Conservation (phyloP, 2,888 invertebrate genomes). For the Leptinotarsa peninsularis region DNA sequence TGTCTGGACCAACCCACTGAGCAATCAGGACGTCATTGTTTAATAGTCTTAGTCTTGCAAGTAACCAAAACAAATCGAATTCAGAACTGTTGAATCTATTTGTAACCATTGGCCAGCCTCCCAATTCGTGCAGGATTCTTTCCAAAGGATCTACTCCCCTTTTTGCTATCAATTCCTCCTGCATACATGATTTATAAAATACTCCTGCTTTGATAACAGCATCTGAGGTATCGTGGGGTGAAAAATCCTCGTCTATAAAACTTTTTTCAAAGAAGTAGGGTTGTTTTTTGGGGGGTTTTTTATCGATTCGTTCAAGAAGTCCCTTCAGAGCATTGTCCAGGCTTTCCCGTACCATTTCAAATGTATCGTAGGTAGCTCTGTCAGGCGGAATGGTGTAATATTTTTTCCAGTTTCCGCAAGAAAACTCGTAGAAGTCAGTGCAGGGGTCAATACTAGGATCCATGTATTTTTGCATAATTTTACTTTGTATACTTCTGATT, state of each 20-base stretch:
- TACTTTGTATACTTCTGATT: constrained; percentile 39
- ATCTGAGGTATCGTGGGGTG: constrained; percentile 61
- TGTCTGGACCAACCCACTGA: constrained; percentile 90
- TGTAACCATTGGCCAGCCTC: constrained; percentile 89
- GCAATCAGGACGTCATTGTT: constrained; percentile 89
- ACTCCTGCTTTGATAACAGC: constrained; percentile 85
- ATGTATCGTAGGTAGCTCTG: constrained; percentile 89
- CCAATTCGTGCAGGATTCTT: constrained; percentile 77
- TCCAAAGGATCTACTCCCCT: constrained; percentile 80
- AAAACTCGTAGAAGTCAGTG: constrained; percentile 85
- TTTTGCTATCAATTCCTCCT: constrained; percentile 72
- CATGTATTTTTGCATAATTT: constrained; percentile 81
- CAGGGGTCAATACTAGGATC: constrained; percentile 80
- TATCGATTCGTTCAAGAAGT: constrained; percentile 68
- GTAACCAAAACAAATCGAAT: constrained; percentile 80
- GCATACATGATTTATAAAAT: constrained; percentile 89
- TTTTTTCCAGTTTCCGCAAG: constrained; percentile 88
- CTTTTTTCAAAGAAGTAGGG: constrained; percentile 37
- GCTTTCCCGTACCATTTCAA: constrained; percentile 86
- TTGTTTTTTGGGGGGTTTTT: constrained; percentile 17
- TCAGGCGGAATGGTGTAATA: constrained; percentile 90
- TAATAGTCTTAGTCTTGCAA: constrained; percentile 80
- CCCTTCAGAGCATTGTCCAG: constrained; percentile 77
- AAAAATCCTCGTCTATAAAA: constrained; percentile 45
- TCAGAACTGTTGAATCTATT: constrained; percentile 73